These are phyloP conservation scores for Coccyzus lansbergi DNA, from an alignment of 2,797 vertebrate species.

Conservation along the genomic window DNA sequence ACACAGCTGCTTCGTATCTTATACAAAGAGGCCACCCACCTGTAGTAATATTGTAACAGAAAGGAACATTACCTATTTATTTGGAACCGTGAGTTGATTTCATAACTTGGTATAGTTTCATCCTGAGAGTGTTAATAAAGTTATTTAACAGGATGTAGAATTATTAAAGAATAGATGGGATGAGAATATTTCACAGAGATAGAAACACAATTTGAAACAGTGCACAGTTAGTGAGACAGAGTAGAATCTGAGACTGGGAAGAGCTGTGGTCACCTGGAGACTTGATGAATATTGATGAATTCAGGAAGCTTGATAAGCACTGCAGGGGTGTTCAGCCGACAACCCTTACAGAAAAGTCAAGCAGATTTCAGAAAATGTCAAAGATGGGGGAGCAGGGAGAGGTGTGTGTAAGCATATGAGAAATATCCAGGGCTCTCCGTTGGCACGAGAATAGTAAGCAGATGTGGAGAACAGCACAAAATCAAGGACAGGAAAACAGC, in stretches of 20 bases:
- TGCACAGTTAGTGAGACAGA: background rate
- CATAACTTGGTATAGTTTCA: background rate
- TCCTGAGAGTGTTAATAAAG: background rate
- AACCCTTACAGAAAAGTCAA: background rate
- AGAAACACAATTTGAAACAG: background rate
- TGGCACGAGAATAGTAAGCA: conserved; percentile 32
- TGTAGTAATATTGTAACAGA: background rate
- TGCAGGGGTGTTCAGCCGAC: background rate
- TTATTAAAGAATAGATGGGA: background rate
- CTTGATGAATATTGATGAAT: background rate
- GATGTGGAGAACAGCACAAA: conserved; percentile 23
- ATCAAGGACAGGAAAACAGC: conserved; percentile 32
- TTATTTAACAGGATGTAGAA: background rate
- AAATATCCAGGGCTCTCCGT: background rate
- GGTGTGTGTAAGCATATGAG: background rate
- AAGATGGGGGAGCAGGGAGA: background rate
- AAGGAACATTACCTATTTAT: background rate
- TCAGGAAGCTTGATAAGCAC: background rate
- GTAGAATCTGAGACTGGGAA: background rate
- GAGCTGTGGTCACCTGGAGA: background rate
- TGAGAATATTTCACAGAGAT: background rate
- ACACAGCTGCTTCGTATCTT: background rate
- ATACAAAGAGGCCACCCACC: background rate
- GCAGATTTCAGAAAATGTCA: background rate
- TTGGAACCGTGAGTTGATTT: background rate